A percentile compares a stretch with the other conserved stretches of the same genome.
These are phyloP conservation scores for Xiphorhynchus elegans DNA, from an alignment of 2,113 vertebrate genomes.

Conservation along the genomic window DNA sequence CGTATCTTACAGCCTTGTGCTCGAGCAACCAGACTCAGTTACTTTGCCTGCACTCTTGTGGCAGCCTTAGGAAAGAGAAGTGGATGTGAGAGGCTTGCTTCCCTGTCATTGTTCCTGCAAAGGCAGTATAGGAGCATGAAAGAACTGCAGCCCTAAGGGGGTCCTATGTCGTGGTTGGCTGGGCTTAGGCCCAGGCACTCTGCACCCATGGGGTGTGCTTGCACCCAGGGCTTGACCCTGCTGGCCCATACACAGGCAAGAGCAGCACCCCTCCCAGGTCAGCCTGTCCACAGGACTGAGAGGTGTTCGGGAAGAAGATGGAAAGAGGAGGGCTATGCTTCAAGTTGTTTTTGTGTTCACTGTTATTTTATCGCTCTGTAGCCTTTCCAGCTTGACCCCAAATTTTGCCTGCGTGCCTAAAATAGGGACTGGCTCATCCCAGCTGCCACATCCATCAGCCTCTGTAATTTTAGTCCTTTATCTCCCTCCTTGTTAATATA, in stretches of 20 bases:
- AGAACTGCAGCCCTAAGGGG: background rate
- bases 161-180: background rate
- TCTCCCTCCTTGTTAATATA: conserved; percentile 40
- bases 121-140: background rate
- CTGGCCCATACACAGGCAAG: background rate
- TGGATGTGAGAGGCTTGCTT: background rate
- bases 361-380: background rate
- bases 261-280: background rate
- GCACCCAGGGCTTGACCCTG: background rate
- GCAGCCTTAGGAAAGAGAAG: background rate
- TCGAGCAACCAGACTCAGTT: background rate
- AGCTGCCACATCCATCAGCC: conserved; percentile 59
- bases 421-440: conserved; percentile 57
- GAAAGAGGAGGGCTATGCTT: background rate
- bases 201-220: background rate
- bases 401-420: conserved; percentile 51
- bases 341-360: conserved; percentile 21
- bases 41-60: background rate
- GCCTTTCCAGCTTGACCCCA: conserved; percentile 28
- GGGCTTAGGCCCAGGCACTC: background rate
- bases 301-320: background rate
- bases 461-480: conserved; percentile 37
- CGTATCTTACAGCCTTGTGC: background rate
- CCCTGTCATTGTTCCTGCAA: background rate
- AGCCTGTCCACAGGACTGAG: background rate